These are phyloP conservation scores for Homarus gammarus DNA, from an alignment of 2,888 invertebrate species.

Conservation along the genomic window DNA sequence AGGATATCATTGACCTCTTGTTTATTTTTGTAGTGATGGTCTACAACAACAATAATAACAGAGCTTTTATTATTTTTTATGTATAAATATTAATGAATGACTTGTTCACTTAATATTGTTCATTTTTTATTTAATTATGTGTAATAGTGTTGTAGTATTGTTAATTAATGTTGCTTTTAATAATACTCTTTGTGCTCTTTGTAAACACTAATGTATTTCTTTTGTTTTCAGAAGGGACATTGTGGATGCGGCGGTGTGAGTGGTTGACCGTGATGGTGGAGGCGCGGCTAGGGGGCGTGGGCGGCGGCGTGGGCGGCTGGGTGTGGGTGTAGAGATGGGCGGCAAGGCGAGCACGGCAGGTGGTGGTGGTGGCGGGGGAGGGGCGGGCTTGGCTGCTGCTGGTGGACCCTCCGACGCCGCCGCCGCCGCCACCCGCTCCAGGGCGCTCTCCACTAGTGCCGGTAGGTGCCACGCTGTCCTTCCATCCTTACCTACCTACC, in stretches of 20 bases:
- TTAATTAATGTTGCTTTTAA: no score
- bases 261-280: slow-evolving; percentile 26
- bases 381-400: slow-evolving; percentile 29
- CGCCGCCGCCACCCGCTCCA: slow-evolving; percentile 50
- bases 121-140: no score
- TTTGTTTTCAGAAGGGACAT: not conserved
- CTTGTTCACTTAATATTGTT: no score
- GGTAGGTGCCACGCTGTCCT: slow-evolving; percentile 28
- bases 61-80: no score
- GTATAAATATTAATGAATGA: no score
- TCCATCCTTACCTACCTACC: no score
- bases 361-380: slow-evolving; percentile 46
- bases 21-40: no score
- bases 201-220: no score
- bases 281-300: slow-evolving; percentile 37
- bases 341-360: slow-evolving; percentile 70
- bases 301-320: slow-evolving; percentile 49
- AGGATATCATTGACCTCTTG: no score
- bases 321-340: slow-evolving; percentile 58
- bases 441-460: slow-evolving; percentile 66
- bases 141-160: no score
- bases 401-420: slow-evolving; percentile 23
- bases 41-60: no score
- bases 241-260: slow-evolving; percentile 19
- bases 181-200: no score